These are phyloP conservation scores for Noctua janthina DNA, from an alignment of 2,888 invertebrate species.

Conservation along the genomic window DNA sequence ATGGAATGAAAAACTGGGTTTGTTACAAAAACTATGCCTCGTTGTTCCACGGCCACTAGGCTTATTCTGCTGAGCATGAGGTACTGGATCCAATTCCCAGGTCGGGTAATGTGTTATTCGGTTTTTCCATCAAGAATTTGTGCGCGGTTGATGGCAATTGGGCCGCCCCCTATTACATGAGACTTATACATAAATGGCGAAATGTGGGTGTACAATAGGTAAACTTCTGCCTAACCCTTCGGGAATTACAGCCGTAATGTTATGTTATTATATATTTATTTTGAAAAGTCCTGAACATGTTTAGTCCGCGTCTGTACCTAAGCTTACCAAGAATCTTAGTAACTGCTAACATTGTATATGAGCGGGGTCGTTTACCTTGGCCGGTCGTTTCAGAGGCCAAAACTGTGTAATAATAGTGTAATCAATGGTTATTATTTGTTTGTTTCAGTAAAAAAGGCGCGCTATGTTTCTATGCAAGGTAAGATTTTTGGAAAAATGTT, in stretches of 20 bases:
- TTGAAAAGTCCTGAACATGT: background rate
- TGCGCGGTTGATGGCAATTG: background rate
- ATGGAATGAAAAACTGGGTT: no score
- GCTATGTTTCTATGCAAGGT: conserved; percentile 96
- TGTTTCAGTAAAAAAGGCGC: conserved; percentile 97
- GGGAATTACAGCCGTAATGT: background rate
- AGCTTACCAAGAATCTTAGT: conserved; percentile 22
- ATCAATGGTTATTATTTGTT: conserved; percentile 71
- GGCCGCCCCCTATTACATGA: background rate
- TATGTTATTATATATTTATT: background rate
- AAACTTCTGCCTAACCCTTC: background rate
- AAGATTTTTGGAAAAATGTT: conserved; percentile 75
- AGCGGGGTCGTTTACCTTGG: conserved; percentile 27
- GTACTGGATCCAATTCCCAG: background rate
- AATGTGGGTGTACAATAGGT: background rate
- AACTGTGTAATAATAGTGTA: conserved; percentile 30
- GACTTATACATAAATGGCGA: background rate
- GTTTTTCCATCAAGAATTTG: background rate
- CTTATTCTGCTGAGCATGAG: background rate
- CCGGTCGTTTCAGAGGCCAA: conserved; percentile 29
- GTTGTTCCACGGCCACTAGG: no score
- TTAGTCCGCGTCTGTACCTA: background rate
- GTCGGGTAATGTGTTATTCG: background rate
- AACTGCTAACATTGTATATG: conserved; percentile 23
- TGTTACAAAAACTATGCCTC: no score